Conservation (phyloP, 2,113 vertebrate genomes). For the Casuarius casuarius region DNA sequence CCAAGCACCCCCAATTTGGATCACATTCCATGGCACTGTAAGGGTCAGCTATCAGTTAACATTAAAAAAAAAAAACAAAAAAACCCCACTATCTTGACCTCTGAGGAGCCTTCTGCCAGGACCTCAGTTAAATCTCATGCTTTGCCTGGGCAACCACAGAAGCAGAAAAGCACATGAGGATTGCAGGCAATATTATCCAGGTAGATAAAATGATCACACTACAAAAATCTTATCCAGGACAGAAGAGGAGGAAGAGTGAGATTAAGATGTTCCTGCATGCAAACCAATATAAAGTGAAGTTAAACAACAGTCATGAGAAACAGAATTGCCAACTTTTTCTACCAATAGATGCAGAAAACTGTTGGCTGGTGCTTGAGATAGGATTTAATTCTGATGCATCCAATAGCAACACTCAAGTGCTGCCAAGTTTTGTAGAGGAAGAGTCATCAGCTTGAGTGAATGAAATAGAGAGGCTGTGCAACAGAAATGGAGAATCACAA, state of each 20-base stretch:
- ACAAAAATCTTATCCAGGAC: not conserved
- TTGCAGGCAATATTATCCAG: not conserved
- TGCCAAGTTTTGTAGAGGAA: not conserved
- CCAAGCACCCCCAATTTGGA: not conserved
- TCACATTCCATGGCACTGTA: not conserved
- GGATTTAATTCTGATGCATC: not conserved
- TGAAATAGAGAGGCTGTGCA: not conserved
- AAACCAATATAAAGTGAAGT: not conserved
- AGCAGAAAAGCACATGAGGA: not conserved
- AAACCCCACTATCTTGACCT: not conserved
- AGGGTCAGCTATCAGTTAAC: not conserved
- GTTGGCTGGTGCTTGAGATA: not conserved
- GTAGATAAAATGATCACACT: not conserved
- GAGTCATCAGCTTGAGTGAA: not conserved
- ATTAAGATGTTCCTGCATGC: not conserved
- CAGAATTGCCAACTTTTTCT: not conserved
- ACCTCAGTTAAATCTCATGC: not conserved
- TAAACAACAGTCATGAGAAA: not conserved
- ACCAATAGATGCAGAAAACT: not conserved
- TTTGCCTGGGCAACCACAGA: not conserved
- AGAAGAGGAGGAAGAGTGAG: not conserved
- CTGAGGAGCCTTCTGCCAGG: not conserved
- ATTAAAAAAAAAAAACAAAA: not conserved
- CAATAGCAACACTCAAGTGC: not conserved
- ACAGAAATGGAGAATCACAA: not conserved